Evolutionary conservation across 1,140 invertebrate genomes (phyloP).

Genomic region (Mycetomoellerius zeteki): DNA sequence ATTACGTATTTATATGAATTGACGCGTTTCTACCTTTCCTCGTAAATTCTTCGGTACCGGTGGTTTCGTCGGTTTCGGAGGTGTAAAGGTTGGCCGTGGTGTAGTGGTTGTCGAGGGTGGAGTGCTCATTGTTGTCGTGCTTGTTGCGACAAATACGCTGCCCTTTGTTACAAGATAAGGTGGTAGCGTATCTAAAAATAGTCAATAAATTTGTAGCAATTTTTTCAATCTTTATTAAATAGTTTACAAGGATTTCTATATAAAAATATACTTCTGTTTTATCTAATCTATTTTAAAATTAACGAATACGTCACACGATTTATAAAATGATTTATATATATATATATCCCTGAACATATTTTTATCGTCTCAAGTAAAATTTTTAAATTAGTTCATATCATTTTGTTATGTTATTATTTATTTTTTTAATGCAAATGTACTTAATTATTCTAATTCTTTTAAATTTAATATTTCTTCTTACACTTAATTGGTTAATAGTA

Average conservation of each 20-base stretch:
- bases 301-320: neutral
- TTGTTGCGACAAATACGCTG: constrained; percentile 84
- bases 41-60: constrained; percentile 91
- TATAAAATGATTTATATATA: constrained; percentile 7
- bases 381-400: neutral
- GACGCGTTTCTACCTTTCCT: constrained; percentile 85
- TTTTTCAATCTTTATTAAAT: neutral
- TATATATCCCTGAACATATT: neutral
- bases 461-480: neutral
- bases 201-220: neutral
- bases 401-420: neutral
- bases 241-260: neutral
- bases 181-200: constrained; percentile 86
- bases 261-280: neutral
- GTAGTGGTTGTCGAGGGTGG: constrained; percentile 84
- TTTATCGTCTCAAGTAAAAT: neutral
- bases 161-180: constrained; percentile 85
- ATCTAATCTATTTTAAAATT: neutral
- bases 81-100: constrained; percentile 82
- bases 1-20: neutral
- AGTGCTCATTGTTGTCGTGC: constrained; percentile 84
- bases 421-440: neutral
- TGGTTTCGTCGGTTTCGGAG: constrained; percentile 85
- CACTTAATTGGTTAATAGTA: neutral
- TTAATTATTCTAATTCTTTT: neutral